These are phyloP conservation scores for Nymphicus hollandicus DNA, from an alignment of 2,113 vertebrate genomes.

Conservation along the genomic window DNA sequence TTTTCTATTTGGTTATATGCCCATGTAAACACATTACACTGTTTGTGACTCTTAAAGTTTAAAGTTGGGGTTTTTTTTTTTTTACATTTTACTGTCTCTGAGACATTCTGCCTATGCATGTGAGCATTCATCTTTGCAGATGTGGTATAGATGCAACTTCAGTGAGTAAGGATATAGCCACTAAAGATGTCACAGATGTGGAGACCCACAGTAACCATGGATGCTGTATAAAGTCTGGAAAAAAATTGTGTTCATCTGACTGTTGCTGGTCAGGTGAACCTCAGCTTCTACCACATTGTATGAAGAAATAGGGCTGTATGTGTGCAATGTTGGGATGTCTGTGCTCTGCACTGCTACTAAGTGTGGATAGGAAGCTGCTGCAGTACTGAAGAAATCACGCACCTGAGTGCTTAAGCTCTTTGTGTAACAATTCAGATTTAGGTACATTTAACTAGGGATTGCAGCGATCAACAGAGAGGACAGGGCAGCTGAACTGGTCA, in stretches of 20 bases:
- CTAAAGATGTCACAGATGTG: neutral
- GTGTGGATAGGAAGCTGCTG: neutral
- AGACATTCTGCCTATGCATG: neutral
- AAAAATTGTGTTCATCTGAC: neutral
- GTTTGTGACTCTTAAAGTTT: neutral
- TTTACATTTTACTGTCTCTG: neutral
- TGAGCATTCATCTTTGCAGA: neutral
- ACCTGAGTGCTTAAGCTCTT: neutral
- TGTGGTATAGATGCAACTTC: neutral
- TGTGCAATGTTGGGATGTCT: neutral
- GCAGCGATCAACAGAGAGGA: neutral
- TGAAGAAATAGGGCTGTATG: neutral
- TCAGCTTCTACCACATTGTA: neutral
- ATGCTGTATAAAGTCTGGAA: neutral
- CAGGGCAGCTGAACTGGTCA: neutral
- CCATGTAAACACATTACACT: neutral
- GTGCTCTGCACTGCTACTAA: fast-evolving
- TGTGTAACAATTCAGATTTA: neutral
- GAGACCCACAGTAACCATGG: fast-evolving
- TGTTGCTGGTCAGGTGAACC: neutral
- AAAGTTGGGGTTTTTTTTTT: neutral
- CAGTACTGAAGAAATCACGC: neutral
- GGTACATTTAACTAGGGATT: neutral
- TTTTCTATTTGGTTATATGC: neutral
- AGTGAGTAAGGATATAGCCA: neutral